Evolutionary conservation across 2,797 vertebrate species (phyloP), one percentile per base, ranked within the genome.

Genomic region (Carduelis carduelis): DNA sequence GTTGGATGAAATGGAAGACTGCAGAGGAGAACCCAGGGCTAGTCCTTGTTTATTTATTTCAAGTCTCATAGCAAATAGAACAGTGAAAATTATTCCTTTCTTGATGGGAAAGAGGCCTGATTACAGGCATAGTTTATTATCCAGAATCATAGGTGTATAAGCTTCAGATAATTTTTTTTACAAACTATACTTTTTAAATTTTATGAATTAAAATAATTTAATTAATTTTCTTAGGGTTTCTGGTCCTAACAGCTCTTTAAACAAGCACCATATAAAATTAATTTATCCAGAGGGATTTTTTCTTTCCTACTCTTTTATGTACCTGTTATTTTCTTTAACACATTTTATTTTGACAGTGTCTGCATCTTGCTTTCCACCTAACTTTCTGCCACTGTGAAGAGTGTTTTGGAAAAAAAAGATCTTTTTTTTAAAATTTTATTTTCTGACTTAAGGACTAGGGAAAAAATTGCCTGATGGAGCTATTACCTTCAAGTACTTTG

Each of bases 401-500:
- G 41, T 91, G 63, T 89, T 94, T 89, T 87, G 66, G 60, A 71
- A 92, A 89, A 71, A 39, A 79, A 71, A 75, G 3, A 12, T 2
- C 2, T 5, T 35, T 16, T n/a, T 65, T 63, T 17, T 32, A 1
- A 55, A 55, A 55, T 43, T 61, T 72, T 49, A 53, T 89, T 82
- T 94, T 91, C 57, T 91, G 78, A 82, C 66, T 93, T 76, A 87
- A 96, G 56, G 55, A 80, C 59, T 81, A 85, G 35, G 57, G 87
- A 89, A 95, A 95, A 95, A 95, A 75, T 55, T 91, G 64, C 76
- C 74, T 94, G 60, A 92, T 96, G 70, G 66, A 93, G 90, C 50
- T 95, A 91, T 97, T 96, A 94, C 76, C 76, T 93, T 96, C 63
- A 94, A 96, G 89, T 93, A 86, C 83, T 93, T 91, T 93, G 69